These are phyloP conservation scores for Homalodisca vitripennis DNA, from an alignment of 1,140 invertebrate genomes.

Conservation along the genomic window DNA sequence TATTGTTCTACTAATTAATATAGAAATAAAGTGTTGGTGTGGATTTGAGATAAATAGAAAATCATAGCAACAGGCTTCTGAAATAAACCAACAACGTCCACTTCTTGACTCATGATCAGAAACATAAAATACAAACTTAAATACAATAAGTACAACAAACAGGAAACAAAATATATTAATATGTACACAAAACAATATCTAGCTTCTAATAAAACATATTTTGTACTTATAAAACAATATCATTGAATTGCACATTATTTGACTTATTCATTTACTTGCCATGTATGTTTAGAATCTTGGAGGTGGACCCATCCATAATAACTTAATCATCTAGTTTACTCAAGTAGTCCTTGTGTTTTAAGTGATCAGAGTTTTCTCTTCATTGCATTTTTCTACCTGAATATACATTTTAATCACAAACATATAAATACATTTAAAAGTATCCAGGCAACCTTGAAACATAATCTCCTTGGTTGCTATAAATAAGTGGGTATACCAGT, in stretches of 20 bases:
- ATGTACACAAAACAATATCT: slow-evolving; percentile 15
- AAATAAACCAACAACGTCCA: neutral
- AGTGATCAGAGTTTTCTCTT: too few species aligned
- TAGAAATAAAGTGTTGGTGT: neutral
- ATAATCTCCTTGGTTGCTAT: too few species aligned
- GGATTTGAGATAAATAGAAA: neutral
- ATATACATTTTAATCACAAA: too few species aligned
- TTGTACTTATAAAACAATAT: slow-evolving; percentile 26
- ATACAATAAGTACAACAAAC: slow-evolving; percentile 11
- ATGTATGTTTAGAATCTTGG: slow-evolving; percentile 20
- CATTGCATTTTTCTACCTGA: too few species aligned
- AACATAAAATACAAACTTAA: neutral
- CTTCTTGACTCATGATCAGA: neutral
- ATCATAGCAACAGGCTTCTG: neutral
- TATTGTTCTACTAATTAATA: neutral
- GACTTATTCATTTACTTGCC: slow-evolving; percentile 14
- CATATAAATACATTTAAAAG: too few species aligned
- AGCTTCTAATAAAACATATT: slow-evolving; percentile 20
- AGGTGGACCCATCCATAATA: slow-evolving; percentile 22
- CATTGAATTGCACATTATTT: slow-evolving; percentile 23
- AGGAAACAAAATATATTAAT: slow-evolving; percentile 1
- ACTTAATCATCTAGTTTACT: slow-evolving; percentile 19
- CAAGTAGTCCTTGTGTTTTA: neutral
- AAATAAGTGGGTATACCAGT: too few species aligned
- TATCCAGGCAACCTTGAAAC: too few species aligned